Conservation (phyloP, 2,113 vertebrate species). For the Hippocampus guttulatus region DNA sequence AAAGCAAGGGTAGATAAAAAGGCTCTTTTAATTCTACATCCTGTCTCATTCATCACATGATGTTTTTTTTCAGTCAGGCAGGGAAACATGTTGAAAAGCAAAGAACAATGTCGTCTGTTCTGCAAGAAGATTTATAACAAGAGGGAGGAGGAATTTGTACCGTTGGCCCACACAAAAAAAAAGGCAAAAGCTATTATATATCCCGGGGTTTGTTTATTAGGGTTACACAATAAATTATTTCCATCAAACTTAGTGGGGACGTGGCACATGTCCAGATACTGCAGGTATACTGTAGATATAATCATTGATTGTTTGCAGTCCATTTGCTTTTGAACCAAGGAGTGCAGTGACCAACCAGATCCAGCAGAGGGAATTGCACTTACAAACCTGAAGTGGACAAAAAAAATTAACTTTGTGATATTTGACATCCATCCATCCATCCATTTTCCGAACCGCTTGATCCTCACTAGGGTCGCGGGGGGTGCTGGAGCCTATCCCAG, state of each 20-base stretch:
- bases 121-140: conserved; percentile 20
- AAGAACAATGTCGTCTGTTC: neutral
- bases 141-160: conserved; percentile 30
- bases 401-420: neutral
- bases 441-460: too few relatives aligned
- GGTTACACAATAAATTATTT: neutral
- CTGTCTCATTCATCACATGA: neutral
- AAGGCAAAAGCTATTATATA: conserved; percentile 25
- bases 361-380: neutral
- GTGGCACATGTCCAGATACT: neutral
- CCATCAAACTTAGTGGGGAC: neutral
- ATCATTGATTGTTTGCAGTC: neutral
- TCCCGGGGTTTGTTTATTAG: too few relatives aligned
- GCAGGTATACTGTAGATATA: neutral
- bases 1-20: neutral
- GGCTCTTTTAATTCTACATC: neutral
- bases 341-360: too few relatives aligned
- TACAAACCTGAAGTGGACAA: neutral
- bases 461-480: too few relatives aligned
- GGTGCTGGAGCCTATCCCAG: too few relatives aligned
- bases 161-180: conserved; percentile 46
- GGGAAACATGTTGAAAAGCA: neutral
- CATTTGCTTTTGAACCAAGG: neutral
- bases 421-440: too few relatives aligned
- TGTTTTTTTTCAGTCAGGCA: neutral